Evolutionary conservation across 2,888 invertebrate genomes (phyloP).

Genomic region (Heliothis peltigera): DNA sequence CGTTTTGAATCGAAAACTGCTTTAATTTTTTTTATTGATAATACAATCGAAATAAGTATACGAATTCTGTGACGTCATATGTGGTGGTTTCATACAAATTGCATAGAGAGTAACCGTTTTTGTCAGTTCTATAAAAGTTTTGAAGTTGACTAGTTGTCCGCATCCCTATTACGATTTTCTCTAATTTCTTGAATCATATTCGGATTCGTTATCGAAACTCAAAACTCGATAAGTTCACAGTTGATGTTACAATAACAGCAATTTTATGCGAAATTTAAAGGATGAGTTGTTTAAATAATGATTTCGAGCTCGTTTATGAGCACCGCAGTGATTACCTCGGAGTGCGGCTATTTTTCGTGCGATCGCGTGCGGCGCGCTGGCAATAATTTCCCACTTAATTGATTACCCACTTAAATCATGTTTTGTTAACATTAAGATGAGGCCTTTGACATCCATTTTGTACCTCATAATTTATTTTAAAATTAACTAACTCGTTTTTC

Average conservation of each 20-base stretch:
- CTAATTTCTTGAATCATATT: background rate
- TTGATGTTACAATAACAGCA: background rate
- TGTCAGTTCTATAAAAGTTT: too few relatives aligned
- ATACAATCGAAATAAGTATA: too few relatives aligned
- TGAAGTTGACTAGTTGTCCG: too few relatives aligned
- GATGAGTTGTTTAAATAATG: slow-evolving; percentile 10
- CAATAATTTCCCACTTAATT: slow-evolving; percentile 41
- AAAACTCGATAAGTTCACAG: background rate
- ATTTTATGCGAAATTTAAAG: background rate
- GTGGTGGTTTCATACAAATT: too few relatives aligned
- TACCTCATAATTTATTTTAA: background rate
- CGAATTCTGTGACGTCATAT: too few relatives aligned
- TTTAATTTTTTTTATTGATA: too few relatives aligned
- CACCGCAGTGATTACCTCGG: slow-evolving; percentile 17
- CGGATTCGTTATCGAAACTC: background rate
- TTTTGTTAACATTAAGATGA: slow-evolving; percentile 19
- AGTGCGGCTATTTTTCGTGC: background rate
- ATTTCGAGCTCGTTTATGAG: slow-evolving; percentile 27
- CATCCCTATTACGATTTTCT: too few relatives aligned
- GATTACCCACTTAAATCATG: slow-evolving; percentile 17
- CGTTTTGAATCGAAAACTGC: too few relatives aligned
- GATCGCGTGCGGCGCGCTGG: slow-evolving; percentile 26
- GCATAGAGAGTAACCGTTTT: too few relatives aligned
- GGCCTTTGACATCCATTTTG: slow-evolving; percentile 14
- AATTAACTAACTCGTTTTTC: too few relatives aligned